These are phyloP conservation scores for Stenolophus ochropezus DNA, from an alignment of 2,888 invertebrate species.

Conservation along the genomic window DNA sequence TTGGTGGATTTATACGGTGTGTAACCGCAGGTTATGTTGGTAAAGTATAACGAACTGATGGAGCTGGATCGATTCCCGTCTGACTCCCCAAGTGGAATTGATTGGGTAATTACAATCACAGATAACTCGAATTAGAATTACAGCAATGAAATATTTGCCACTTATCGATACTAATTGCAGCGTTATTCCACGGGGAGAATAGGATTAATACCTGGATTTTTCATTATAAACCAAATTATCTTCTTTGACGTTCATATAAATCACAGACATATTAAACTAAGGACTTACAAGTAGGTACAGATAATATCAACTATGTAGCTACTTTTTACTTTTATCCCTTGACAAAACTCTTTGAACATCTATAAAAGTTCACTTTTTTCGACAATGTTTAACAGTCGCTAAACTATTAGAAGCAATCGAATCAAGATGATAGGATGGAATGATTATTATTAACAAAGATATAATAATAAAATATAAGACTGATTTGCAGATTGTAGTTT, in stretches of 20 bases:
- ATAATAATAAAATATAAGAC: too few species aligned
- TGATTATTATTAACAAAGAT: too few species aligned
- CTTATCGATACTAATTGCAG: slow-evolving; percentile 24
- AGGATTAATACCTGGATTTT: neutral
- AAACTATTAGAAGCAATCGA: too few species aligned
- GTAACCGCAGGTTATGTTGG: slow-evolving; percentile 28
- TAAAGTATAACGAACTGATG: slow-evolving; percentile 32
- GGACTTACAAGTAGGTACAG: too few species aligned
- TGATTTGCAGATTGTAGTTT: too few species aligned
- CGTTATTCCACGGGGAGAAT: neutral
- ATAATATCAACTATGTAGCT: too few species aligned
- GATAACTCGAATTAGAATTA: slow-evolving; percentile 42
- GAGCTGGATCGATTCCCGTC: neutral
- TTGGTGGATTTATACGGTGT: slow-evolving; percentile 52
- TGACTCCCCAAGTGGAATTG: slow-evolving; percentile 21
- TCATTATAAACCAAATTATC: neutral
- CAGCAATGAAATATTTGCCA: slow-evolving; percentile 27
- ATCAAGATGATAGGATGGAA: too few species aligned
- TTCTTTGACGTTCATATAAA: neutral
- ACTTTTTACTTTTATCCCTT: too few species aligned
- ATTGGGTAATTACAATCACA: slow-evolving; percentile 48
- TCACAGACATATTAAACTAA: too few species aligned
- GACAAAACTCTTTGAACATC: too few species aligned
- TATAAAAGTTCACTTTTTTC: too few species aligned
- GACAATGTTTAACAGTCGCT: too few species aligned